These are phyloP conservation scores for Geodia barretti DNA, from an alignment of 37 sponge, comb jelly and placozoan genomes.

Conservation along the genomic window DNA sequence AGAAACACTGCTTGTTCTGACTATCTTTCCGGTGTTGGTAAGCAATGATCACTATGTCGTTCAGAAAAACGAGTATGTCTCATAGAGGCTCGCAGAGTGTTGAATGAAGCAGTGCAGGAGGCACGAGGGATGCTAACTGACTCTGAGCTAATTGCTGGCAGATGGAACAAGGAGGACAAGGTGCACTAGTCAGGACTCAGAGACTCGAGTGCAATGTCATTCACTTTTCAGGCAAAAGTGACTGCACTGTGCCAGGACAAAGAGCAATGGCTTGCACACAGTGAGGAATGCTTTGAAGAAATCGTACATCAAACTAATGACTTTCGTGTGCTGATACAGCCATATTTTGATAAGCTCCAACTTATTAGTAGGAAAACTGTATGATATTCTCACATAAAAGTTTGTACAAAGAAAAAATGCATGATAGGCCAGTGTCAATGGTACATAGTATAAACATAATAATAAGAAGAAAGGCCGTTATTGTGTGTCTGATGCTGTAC, in stretches of 20 bases:
- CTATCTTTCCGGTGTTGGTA: constrained; percentile 64
- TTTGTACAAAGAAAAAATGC: no score
- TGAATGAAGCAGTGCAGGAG: constrained; percentile 14
- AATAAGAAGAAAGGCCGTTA: no score
- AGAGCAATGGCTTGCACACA: constrained; percentile 61
- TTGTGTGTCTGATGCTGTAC: no score
- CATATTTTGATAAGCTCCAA: constrained; percentile 33
- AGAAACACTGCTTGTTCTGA: constrained; percentile 49
- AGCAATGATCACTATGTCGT: no score
- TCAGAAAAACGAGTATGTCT: not conserved
- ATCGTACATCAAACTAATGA: constrained; percentile 53
- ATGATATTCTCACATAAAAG: no score
- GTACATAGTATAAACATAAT: no score
- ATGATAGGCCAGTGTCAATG: no score
- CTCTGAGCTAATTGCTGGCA: constrained; percentile 71
- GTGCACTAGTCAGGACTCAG: constrained; percentile 4
- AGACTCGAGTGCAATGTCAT: no score
- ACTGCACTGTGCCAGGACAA: constrained; percentile 70
- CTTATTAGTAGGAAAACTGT: no score
- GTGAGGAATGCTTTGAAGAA: constrained; percentile 2
- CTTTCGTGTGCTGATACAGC: constrained; percentile 45
- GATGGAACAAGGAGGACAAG: constrained; percentile 90
- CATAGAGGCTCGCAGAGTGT: constrained; percentile 10
- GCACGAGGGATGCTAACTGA: constrained; percentile 47
- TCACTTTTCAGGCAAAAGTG: constrained; percentile 50